These are phyloP conservation scores for Eleginops maclovinus DNA, from an alignment of 2,113 vertebrate species.

Conservation along the genomic window DNA sequence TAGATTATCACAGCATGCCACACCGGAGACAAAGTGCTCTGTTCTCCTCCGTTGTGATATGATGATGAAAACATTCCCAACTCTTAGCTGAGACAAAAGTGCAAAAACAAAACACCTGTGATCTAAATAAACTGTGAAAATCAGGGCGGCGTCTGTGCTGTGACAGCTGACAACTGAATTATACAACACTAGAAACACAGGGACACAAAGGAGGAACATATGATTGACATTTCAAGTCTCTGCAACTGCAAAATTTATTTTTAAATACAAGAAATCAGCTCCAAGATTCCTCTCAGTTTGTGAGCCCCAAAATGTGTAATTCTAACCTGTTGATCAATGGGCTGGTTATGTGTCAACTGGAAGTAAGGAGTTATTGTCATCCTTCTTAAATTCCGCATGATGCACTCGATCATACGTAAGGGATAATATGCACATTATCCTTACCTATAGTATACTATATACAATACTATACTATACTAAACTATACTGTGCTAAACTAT, in stretches of 20 bases:
- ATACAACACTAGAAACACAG: neutral
- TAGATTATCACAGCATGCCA: slow-evolving; percentile 62
- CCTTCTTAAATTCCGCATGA: no score
- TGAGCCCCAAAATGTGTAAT: neutral
- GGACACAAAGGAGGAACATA: neutral
- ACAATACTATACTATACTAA: no score
- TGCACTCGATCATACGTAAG: no score
- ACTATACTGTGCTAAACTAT: no score
- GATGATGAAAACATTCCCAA: slow-evolving; percentile 47
- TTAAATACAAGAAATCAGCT: neutral
- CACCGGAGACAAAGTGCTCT: slow-evolving; percentile 47
- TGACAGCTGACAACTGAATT: slow-evolving; percentile 20
- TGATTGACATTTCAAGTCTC: neutral
- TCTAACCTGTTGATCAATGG: neutral
- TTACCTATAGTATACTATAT: no score
- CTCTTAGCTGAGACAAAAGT: slow-evolving; percentile 50
- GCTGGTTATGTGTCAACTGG: neutral
- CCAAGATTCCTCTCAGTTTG: slow-evolving; percentile 2
- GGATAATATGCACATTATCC: no score
- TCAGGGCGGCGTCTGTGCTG: neutral
- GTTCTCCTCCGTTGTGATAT: slow-evolving; percentile 28
- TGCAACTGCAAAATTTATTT: neutral
- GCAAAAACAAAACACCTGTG: slow-evolving; percentile 38
- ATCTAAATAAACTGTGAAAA: slow-evolving; percentile 54
- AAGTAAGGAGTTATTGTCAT: neutral